Evolutionary conservation across 64 coral and sea anemone genomes (phyloP), one percentile per base, ranked within the genome.

Genomic region (Porites lutea): DNA sequence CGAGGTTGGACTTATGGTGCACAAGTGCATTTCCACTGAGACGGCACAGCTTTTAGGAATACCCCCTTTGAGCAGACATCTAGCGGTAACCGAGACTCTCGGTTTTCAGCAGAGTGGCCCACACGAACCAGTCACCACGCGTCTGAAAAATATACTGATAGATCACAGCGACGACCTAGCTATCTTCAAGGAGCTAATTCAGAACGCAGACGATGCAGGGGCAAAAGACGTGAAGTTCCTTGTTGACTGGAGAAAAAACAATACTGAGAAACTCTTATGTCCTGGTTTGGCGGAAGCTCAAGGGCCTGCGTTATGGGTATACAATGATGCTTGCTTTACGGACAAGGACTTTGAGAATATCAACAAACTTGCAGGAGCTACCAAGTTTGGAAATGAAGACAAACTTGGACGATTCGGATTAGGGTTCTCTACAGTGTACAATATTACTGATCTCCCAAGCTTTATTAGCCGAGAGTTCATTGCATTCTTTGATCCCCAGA

Each of bases 311-410:
- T 49, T 99, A 23, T 96, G 97, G 97, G 88, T 75, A 11, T 99
- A 96, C 92, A 99, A 99, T 60, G 84, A 99, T 72, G 89, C 94
- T 51, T 72, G 90, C 4, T 99, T 99, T 74, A 91, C 91, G 13
- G 97, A 99, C n/a, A 93, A 52, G 14, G 97, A 99, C 84, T 99
- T 99, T 91, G 88, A 96, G 67, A 99, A 99, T 61, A 96, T 99
- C 48, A 99, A 96, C 83, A 99, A 96, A 57, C 83, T 99, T 9
- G 97, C 94, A 21, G 92, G 91, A 47, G 94, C 93, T 18, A 98
- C 96, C 54, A 98, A 95, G 47, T 82, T 86, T n/a, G 93, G 87
- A 13, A 85, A 86, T 44, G 59, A 72, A 59, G 93, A 90, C 27
- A 98, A 98, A 47, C 89, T 95, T 52, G 96, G 96, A 15, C 94